phyloP scores from a whole-genome alignment of 1,140 invertebrate species.

The Armadillidium nasatum region DNA sequence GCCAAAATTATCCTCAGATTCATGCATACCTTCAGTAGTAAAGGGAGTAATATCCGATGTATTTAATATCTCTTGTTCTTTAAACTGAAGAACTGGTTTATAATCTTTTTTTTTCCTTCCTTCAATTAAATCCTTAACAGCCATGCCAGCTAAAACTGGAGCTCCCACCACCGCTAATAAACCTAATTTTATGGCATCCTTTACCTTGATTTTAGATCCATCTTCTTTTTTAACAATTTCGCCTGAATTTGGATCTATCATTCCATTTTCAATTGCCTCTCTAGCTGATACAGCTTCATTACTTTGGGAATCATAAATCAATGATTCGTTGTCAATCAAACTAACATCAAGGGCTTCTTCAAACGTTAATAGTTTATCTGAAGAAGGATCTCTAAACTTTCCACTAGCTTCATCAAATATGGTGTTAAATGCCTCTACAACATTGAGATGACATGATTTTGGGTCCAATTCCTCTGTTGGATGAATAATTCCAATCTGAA shows the following conservation, averaged over 20 bases:
- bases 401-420: constrained; percentile 68
- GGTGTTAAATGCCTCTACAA: constrained; percentile 38
- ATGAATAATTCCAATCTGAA: constrained; percentile 60
- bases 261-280: constrained; percentile 66
- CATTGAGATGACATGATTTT: constrained; percentile 45
- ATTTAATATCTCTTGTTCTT: too few relatives aligned
- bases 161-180: constrained; percentile 60
- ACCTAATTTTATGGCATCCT: constrained; percentile 78
- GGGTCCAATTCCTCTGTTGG: constrained; percentile 40
- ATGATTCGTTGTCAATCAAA: constrained; percentile 68
- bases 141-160: constrained; percentile 65
- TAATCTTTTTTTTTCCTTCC: constrained; percentile 10
- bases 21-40: too few relatives aligned
- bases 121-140: constrained; percentile 60
- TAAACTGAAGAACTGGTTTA: too few relatives aligned
- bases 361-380: constrained; percentile 67
- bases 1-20: too few relatives aligned
- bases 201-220: constrained; percentile 56
- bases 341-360: constrained; percentile 70
- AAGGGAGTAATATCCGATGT: too few relatives aligned
- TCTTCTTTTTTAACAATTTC: constrained; percentile 57
- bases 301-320: constrained; percentile 61
- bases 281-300: constrained; percentile 61
- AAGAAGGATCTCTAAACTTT: constrained; percentile 72
- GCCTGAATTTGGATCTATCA: constrained; percentile 72